phyloP scores from a whole-genome alignment of 2,113 vertebrate species.

The Antechinus stuartii region DNA sequence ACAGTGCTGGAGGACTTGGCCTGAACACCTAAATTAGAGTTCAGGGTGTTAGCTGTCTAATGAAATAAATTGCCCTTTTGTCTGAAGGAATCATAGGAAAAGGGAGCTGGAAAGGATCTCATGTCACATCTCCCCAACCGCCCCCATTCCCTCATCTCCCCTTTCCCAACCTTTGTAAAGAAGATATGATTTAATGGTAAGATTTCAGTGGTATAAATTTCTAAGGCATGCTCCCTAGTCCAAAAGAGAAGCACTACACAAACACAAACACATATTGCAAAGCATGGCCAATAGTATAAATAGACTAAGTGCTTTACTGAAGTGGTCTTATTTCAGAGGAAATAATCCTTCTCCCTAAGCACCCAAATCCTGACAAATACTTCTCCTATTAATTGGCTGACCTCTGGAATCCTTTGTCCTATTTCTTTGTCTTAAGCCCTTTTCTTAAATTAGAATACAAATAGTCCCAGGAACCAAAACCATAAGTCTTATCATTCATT shows the following conservation, averaged over 20 bases:
- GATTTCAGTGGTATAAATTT: background rate
- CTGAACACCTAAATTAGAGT: background rate
- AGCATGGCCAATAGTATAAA: background rate
- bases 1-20: background rate
- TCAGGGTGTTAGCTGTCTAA: background rate
- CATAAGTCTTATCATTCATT: background rate
- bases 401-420: background rate
- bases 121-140: background rate
- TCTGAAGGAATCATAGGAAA: background rate
- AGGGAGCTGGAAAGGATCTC: background rate
- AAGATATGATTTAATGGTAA: background rate
- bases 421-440: background rate
- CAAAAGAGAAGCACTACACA: background rate
- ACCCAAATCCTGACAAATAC: background rate
- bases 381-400: background rate
- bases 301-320: background rate
- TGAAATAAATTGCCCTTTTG: constrained; percentile 26
- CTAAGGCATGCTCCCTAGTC: background rate
- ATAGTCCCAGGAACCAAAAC: background rate
- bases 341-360: background rate
- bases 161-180: background rate
- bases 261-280: background rate
- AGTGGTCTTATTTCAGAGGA: background rate
- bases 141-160: background rate
- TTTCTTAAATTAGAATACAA: background rate